Evolutionary conservation across 2,888 invertebrate genomes (phyloP).

Genomic region (Julus scanicus): DNA sequence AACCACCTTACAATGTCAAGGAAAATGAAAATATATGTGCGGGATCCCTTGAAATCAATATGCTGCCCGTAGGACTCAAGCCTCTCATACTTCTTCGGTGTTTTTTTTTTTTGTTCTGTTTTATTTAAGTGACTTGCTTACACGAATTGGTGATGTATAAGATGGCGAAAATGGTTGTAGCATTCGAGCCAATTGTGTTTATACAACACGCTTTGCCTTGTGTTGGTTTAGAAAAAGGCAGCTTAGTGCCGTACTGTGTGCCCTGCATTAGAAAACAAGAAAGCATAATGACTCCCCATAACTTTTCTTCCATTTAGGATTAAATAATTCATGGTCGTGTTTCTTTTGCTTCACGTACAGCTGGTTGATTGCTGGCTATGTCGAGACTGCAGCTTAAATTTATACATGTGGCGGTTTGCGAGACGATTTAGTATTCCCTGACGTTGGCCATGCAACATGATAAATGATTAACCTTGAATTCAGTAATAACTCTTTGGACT

Average conservation of each 20-base stretch:
- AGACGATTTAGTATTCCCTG: slow-evolving; percentile 4
- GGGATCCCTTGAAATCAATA: background rate
- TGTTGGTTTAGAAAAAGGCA: background rate
- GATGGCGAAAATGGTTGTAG: background rate
- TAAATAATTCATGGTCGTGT: slow-evolving; percentile 5
- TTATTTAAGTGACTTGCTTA: background rate
- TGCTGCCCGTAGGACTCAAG: background rate
- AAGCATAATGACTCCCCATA: background rate
- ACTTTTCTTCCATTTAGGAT: background rate
- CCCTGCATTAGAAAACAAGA: slow-evolving; percentile 4
- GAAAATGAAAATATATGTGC: background rate
- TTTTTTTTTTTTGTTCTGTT: background rate
- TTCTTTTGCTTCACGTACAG: background rate
- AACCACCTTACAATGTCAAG: background rate
- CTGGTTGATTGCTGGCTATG: background rate
- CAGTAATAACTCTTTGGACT: slow-evolving; percentile 16
- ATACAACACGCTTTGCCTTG: background rate
- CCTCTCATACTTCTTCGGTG: background rate
- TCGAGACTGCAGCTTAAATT: slow-evolving; percentile 36
- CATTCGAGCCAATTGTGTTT: background rate
- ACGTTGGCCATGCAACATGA: background rate
- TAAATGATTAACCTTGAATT: background rate
- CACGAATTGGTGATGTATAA: background rate
- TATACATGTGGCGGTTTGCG: background rate
- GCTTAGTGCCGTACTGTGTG: background rate